phyloP scores from a whole-genome alignment of 2,797 vertebrate species.

The Xenentodon cancila region DNA sequence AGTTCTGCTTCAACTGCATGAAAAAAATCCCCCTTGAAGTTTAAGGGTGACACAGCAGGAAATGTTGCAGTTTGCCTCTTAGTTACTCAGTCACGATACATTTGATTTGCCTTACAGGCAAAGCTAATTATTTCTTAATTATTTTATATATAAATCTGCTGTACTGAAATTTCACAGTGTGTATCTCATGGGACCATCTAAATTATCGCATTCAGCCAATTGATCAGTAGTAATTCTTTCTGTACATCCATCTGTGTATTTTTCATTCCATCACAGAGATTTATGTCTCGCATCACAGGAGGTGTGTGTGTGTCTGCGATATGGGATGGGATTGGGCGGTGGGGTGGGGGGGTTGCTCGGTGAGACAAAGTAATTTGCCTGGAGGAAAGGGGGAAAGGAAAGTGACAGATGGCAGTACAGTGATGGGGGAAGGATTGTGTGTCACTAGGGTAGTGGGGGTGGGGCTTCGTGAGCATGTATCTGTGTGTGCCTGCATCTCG shows the following conservation, averaged over 20 bases:
- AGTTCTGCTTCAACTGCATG: no score
- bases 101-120: background rate
- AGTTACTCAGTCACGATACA: background rate
- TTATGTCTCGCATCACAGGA: constrained; percentile 12
- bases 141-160: constrained; percentile 1
- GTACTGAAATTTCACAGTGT: background rate
- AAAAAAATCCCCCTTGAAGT: no score
- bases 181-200: background rate
- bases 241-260: constrained; percentile 8
- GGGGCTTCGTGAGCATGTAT: constrained; percentile 18
- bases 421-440: constrained; percentile 65
- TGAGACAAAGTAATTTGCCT: constrained; percentile 33
- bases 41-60: background rate
- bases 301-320: constrained; percentile 6
- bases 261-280: constrained; percentile 38
- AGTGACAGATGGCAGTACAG: constrained; percentile 71
- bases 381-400: constrained; percentile 33
- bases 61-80: background rate
- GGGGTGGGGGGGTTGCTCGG: background rate
- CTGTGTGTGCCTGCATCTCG: constrained; percentile 20
- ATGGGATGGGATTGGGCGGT: no score
- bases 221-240: constrained; percentile 5
- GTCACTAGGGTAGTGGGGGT: constrained; percentile 49
- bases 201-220: constrained; percentile 7
- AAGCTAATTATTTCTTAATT: background rate